Percentiles rank a stretch among this genome's conserved stretches.
phyloP scores from a whole-genome alignment of 2,888 invertebrate species.

The Brenthis ino region DNA sequence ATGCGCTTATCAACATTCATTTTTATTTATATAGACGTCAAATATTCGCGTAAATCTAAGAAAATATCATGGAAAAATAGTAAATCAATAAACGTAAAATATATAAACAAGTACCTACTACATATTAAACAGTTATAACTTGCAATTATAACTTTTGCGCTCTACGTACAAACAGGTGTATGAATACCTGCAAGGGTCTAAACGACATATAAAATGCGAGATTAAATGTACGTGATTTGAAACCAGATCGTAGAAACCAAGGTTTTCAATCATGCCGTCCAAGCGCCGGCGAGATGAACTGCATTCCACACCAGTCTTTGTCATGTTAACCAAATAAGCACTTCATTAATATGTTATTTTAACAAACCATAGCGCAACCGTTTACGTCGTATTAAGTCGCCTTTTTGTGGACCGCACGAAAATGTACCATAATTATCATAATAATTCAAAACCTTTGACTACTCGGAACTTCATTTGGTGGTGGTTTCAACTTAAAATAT shows the following conservation, averaged over 20 bases:
- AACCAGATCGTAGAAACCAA: conserved; percentile 69
- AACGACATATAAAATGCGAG: conserved; percentile 31
- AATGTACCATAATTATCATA: conserved; percentile 24
- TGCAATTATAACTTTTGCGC: conserved; percentile 18
- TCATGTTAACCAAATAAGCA: conserved; percentile 76
- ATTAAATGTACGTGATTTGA: conserved; percentile 62
- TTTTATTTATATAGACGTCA: no score
- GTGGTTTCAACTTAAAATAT: background rate
- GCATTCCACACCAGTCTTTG: conserved; percentile 71
- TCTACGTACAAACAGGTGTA: conserved; percentile 24
- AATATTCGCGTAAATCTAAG: no score
- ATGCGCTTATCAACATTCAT: no score
- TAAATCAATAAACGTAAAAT: background rate
- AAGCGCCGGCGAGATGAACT: conserved; percentile 67
- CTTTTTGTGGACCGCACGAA: conserved; percentile 27
- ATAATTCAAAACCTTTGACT: background rate
- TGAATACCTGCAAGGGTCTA: conserved; percentile 13
- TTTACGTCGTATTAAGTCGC: conserved; percentile 37
- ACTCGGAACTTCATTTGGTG: background rate
- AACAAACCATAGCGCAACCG: conserved; percentile 66
- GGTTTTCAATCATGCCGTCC: conserved; percentile 55
- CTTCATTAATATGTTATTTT: conserved; percentile 78
- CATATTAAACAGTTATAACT: background rate
- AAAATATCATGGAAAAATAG: no score
- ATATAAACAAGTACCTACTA: background rate